Conservation (phyloP, 2,113 vertebrate species). For the Tautogolabrus adspersus region DNA sequence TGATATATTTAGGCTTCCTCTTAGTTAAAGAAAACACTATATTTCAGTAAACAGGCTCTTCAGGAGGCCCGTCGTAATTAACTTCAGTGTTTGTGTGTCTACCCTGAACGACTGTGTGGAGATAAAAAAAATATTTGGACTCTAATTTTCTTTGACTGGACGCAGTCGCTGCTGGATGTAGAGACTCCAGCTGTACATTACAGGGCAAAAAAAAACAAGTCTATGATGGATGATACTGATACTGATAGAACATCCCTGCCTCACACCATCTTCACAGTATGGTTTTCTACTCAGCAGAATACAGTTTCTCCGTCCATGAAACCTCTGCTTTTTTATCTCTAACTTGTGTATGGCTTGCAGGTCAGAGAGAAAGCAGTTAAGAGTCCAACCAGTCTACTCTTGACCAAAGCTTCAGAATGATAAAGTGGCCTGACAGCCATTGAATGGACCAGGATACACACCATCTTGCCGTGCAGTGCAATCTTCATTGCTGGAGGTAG, state of each 20-base stretch:
- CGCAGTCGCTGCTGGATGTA: slow-evolving; percentile 20
- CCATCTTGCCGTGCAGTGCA: slow-evolving; percentile 60
- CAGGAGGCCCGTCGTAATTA: slow-evolving; percentile 3
- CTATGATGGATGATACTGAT: slow-evolving; percentile 61
- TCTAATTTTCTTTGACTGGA: neutral
- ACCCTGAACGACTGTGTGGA: slow-evolving; percentile 12
- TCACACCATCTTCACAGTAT: slow-evolving; percentile 18
- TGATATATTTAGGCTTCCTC: slow-evolving; percentile 45
- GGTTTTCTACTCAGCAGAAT: slow-evolving; percentile 33
- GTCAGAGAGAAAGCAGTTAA: slow-evolving; percentile 53
- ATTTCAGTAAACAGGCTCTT: slow-evolving; percentile 24
- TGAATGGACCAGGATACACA: slow-evolving; percentile 64
- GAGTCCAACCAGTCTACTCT: slow-evolving; percentile 37
- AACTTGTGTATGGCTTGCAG: slow-evolving; percentile 29
- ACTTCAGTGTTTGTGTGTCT: slow-evolving; percentile 16
- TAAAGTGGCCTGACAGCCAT: slow-evolving; percentile 71
- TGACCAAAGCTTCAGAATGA: slow-evolving; percentile 70
- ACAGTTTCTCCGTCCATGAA: slow-evolving; percentile 36
- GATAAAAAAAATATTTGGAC: slow-evolving; percentile 6
- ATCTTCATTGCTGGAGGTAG: slow-evolving; percentile 69
- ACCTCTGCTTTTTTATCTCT: slow-evolving; percentile 50
- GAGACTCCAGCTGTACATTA: slow-evolving; percentile 15
- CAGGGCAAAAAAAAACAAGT: slow-evolving; percentile 1
- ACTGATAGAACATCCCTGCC: slow-evolving; percentile 32
- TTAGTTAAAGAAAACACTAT: slow-evolving; percentile 31